These are phyloP conservation scores for Drosophila sucinea DNA, from an alignment of 1,140 invertebrate genomes.

Conservation along the genomic window DNA sequence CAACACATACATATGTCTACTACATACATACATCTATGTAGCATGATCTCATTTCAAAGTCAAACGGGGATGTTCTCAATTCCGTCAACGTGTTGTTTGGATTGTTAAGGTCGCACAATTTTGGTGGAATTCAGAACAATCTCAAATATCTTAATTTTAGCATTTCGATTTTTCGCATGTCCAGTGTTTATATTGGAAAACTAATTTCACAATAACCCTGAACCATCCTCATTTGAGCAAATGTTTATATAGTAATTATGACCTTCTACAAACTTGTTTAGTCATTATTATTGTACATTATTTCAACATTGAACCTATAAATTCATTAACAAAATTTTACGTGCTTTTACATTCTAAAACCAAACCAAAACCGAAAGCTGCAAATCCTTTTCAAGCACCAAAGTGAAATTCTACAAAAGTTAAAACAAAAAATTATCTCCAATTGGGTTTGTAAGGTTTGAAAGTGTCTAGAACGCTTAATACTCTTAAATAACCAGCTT, in stretches of 20 bases:
- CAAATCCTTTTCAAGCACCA: conserved; percentile 65
- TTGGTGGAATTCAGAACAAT: not conserved
- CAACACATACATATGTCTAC: not conserved
- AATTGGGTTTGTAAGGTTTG: conserved; percentile 29
- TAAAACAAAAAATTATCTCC: conserved; percentile 20
- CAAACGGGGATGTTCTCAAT: not conserved
- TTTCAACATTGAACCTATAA: not conserved
- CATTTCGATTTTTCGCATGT: not conserved
- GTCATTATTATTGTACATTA: not conserved
- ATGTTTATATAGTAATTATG: conserved; percentile 5
- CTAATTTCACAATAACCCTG: not conserved
- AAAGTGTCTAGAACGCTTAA: not conserved
- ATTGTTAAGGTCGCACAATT: not conserved
- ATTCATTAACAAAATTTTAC: not conserved
- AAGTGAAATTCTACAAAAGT: conserved; percentile 67
- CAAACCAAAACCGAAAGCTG: conserved; percentile 32
- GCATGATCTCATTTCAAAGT: conserved; percentile 3
- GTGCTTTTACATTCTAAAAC: conserved; percentile 16
- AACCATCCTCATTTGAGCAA: conserved; percentile 1
- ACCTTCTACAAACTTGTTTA: not conserved
- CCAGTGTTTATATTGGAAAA: not conserved
- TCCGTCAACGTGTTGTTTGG: not conserved
- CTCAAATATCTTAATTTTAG: not conserved
- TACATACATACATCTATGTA: not conserved
- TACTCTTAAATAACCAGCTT: no score